Conservation (phyloP, 1,140 invertebrate species). For the Tetragonula clypearis region DNA sequence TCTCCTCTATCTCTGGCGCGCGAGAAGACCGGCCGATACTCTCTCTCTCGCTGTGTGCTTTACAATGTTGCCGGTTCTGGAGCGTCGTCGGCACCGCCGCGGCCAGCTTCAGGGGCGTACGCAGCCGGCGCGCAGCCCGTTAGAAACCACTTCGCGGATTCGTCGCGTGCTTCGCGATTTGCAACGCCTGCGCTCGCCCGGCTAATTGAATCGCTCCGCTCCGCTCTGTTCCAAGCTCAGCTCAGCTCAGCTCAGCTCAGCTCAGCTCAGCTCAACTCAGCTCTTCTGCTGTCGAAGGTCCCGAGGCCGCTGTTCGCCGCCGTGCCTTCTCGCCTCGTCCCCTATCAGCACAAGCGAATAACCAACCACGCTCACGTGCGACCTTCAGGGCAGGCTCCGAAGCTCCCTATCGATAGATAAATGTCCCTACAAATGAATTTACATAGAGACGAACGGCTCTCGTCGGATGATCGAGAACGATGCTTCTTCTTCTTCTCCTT, state of each 20-base stretch:
- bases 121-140: conserved; percentile 53
- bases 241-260: no score
- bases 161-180: conserved; percentile 54
- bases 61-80: conserved; percentile 76
- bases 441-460: not conserved
- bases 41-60: conserved; percentile 30
- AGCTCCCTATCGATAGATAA: not conserved
- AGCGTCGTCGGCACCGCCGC: conserved; percentile 48
- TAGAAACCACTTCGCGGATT: conserved; percentile 52
- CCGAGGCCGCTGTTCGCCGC: not conserved
- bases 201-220: conserved; percentile 60
- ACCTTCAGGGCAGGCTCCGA: not conserved
- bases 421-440: not conserved
- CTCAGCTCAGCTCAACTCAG: no score
- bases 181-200: conserved; percentile 50
- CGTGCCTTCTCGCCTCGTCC: not conserved
- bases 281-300: not conserved
- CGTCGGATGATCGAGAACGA: no score
- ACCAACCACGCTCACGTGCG: not conserved
- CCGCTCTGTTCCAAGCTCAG: not conserved
- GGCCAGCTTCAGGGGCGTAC: conserved; percentile 57
- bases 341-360: not conserved
- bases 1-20: conserved; percentile 54
- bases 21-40: conserved; percentile 39
- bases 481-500: no score